Conservation (phyloP, 2,797 vertebrate genomes). For the Micromesistius poutassou region DNA sequence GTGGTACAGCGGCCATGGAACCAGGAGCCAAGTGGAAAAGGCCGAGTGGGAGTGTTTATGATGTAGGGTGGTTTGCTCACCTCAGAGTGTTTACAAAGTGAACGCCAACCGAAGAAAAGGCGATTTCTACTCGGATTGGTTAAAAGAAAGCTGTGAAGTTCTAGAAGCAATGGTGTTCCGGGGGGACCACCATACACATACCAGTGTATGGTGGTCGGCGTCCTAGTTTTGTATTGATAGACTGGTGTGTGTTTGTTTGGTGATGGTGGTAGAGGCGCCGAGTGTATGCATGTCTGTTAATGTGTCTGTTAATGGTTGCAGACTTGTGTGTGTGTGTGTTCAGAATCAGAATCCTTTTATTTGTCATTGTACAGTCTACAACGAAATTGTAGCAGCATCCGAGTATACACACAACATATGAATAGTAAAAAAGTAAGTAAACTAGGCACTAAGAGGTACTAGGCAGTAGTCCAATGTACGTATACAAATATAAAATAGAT, state of each 20-base stretch:
- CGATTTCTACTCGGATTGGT: conserved; percentile 14
- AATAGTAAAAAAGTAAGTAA: too few species aligned
- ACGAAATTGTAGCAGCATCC: too few species aligned
- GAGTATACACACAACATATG: too few species aligned
- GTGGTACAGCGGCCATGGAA: conserved; percentile 9
- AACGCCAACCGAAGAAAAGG: conserved; percentile 17
- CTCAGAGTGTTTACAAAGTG: conserved; percentile 5
- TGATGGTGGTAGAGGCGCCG: neutral
- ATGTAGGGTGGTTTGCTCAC: conserved; percentile 24
- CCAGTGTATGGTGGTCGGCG: neutral
- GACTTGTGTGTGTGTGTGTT: neutral
- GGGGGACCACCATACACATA: too few species aligned
- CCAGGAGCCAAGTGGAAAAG: conserved; percentile 1
- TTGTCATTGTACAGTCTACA: too few species aligned
- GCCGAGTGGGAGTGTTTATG: conserved; percentile 12
- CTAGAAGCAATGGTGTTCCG: neutral
- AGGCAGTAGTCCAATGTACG: too few species aligned
- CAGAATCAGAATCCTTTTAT: too few species aligned
- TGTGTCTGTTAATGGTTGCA: neutral
- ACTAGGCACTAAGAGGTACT: too few species aligned
- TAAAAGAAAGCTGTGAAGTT: neutral
- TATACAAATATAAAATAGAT: too few species aligned
- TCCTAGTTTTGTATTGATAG: neutral
- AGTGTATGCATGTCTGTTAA: neutral
- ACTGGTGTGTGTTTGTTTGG: neutral